Base-by-base conservation (phyloP, 1,140 invertebrate species). In the Drosophila serrata region DNA sequence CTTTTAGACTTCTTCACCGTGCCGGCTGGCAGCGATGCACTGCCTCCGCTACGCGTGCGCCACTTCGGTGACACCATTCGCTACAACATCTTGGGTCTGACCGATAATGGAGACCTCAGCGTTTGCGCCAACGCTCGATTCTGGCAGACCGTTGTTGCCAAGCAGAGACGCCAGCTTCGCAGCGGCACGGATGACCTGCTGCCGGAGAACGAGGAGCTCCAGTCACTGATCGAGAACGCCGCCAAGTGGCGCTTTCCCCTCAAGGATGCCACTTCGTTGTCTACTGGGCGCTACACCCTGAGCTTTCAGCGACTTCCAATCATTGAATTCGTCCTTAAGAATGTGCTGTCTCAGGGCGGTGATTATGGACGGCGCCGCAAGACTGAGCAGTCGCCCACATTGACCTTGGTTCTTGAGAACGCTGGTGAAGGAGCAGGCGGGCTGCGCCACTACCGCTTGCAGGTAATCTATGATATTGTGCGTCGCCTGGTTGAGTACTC, bases 41-140 rank as follows among this genome's bases (percentile, higher is more conserved):
- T 46, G 13, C 15, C n/a, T 12, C n/a, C 48, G 6, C 8, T 43
- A 11, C 40, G 42, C 4, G 31, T 57, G 4, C 46, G 53, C n/a
- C 67, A 61, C 7, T 88, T 57, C n/a, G 81, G 80, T 2, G 73
- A 90, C 8, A 57, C 78, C 0, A 15, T 90, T 1, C 85, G 77
- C 35, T 78, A 35, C 43, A 45, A 78, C 6, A 61, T 15, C 7
- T 74, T 90, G 6, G 45, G 58, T 4, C 31, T 75, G 0, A 2
- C 15, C 7, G 35, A 64, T 0, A 8, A 3, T 8, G 85, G 85
- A 2, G 84, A 87, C 46, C 4, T 87, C 2, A 87, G 77, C 40
- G 8, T 53, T 75, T 13, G 57, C 77, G 53, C 45, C 19, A 64
- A 24, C 1, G 15, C 31, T 11, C 65, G 42, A 4, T 75, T 69